These are phyloP conservation scores for Drosophila borborema DNA, from an alignment of 2,888 invertebrate genomes.

Conservation along the genomic window DNA sequence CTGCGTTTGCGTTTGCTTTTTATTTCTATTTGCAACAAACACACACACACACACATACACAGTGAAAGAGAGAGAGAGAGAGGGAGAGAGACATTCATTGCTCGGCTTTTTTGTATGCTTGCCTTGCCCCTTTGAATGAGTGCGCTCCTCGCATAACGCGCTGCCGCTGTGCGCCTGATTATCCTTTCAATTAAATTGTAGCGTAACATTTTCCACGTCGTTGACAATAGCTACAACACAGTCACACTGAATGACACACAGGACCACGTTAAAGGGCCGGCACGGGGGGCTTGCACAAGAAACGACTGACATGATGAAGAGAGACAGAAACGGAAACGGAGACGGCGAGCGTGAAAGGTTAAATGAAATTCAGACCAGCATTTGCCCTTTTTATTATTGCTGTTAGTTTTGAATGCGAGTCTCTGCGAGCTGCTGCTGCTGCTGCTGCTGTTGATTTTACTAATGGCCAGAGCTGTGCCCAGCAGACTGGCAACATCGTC, in stretches of 20 bases:
- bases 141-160: slow-evolving; percentile 58
- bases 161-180: slow-evolving; percentile 76
- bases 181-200: slow-evolving; percentile 83
- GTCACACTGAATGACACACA: slow-evolving; percentile 18
- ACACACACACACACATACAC: slow-evolving; percentile 11
- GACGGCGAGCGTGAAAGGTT: slow-evolving; percentile 5
- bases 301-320: not conserved
- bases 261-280: slow-evolving; percentile 14
- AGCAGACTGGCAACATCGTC: slow-evolving; percentile 19
- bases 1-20: slow-evolving; percentile 48
- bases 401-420: slow-evolving; percentile 15
- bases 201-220: slow-evolving; percentile 82
- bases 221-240: slow-evolving; percentile 60
- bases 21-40: slow-evolving; percentile 71
- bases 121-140: slow-evolving; percentile 47
- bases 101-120: slow-evolving; percentile 60
- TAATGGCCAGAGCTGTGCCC: slow-evolving; percentile 53
- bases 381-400: slow-evolving; percentile 24
- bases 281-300: slow-evolving; percentile 1
- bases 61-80: not conserved
- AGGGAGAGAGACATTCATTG: slow-evolving; percentile 32
- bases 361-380: slow-evolving; percentile 43
- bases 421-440: slow-evolving; percentile 29
- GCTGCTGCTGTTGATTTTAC: slow-evolving; percentile 55
- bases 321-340: not conserved